Conservation (phyloP, 2,113 vertebrate genomes). For the Hiodon alosoides region DNA sequence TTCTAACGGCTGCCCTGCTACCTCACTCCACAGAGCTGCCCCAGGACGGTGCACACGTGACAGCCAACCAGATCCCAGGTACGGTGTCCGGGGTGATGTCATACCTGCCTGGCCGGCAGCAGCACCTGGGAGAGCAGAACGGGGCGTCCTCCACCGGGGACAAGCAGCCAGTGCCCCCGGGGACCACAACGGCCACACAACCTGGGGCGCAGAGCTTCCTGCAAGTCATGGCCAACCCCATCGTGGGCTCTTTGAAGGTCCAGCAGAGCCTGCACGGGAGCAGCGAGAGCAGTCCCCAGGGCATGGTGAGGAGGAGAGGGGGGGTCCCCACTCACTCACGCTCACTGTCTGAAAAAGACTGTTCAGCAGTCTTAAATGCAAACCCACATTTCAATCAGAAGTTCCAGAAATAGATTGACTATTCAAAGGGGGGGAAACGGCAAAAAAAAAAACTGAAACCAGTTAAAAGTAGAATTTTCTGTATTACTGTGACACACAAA, state of each 20-base stretch:
- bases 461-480: too few species aligned
- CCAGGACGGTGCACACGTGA: conserved; percentile 58
- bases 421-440: too few species aligned
- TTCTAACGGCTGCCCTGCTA: not conserved
- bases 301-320: conserved; percentile 58
- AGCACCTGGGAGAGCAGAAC: conserved; percentile 55
- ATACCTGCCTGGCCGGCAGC: conserved; percentile 67
- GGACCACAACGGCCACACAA: conserved; percentile 50
- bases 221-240: conserved; percentile 55
- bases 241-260: conserved; percentile 54
- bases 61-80: conserved; percentile 52
- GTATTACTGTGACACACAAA: too few species aligned
- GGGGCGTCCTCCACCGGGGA: conserved; percentile 47
- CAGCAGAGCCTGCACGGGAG: conserved; percentile 47
- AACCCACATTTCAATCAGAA: too few species aligned
- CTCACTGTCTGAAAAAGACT: too few species aligned
- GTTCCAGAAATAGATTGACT: too few species aligned
- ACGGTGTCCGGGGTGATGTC: conserved; percentile 68
- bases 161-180: conserved; percentile 58
- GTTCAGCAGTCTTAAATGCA: too few species aligned
- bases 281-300: conserved; percentile 47
- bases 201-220: conserved; percentile 62
- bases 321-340: too few species aligned
- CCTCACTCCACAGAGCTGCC: conserved; percentile 47
- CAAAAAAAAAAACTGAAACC: too few species aligned